Evolutionary conservation across 2,797 vertebrate species (phyloP), one percentile per base, ranked within the genome.

Genomic region (Rousettus madagascariensis): DNA sequence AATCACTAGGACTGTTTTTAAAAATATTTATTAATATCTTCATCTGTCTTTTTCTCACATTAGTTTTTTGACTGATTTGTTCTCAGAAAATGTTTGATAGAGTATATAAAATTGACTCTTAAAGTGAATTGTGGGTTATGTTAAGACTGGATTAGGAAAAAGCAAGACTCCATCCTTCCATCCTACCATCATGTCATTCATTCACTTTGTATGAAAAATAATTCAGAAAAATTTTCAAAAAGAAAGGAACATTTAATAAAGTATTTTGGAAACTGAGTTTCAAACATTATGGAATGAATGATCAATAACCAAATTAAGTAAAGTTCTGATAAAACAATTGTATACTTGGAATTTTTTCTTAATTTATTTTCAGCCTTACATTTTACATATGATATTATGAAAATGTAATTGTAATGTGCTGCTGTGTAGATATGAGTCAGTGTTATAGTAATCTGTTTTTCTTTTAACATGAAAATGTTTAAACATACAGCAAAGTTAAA

Each of bases 241-340:
- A 49, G 11, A 41, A 79, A 83, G 65, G 26, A 88, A 51, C n/a
- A 55, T 74, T 68, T 66, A 85, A n/a, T 69, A 30, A 69, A 53
- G n/a, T 90, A 55, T 94, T 92, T 89, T 94, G n/a, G 43, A 89
- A 75, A 75, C 30, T 69, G 53, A 78, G 5, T 92, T 92, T 72
- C 33, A 68, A 5, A 38, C 51, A 75, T 65, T 3, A 55, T 90
- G 41, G 36, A 75, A 3, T 86, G 36, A 92, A 33, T 15, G 69
- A 28, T 41, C 11, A 53, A 19, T 92, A 92, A 72, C 4, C 8
- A 68, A 43, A 63, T 80, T 65, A 75, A 22, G 10, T 85, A 36
- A 68, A 36, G 38, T 8, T 57, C n/a, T 24, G 80, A n/a, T 63
- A 69, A 95, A 72, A 20, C 28, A 55, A 89, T 86, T 82, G 9